Base-by-base conservation (phyloP, 2,797 vertebrate species). In the Poeciliopsis gracilis region DNA sequence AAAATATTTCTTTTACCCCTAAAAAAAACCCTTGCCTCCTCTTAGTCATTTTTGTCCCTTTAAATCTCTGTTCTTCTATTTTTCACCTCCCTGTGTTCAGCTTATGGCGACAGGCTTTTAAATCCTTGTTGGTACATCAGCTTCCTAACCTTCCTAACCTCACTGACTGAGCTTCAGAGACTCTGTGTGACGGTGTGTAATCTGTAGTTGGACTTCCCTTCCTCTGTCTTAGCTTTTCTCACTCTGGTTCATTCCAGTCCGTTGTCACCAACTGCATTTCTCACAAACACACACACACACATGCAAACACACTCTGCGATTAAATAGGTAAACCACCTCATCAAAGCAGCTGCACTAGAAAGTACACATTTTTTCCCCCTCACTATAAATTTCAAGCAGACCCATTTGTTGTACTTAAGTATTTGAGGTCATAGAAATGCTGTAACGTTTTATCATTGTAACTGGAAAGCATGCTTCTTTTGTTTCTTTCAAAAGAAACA, bases 61-160 rank as follows among this genome's bases (percentile, higher is more conserved):
- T 70, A 73, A 63, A 59, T 76, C 53, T 77, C 57, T 41, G 46
- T 33, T 61, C 77, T 76, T 88, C 73, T 77, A 36, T 84, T 86
- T 86, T 78, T 73, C 84, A 72, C 74, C 80, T 86, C 84, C 80
- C 73, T 76, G 78, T 79, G 80, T 84, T 80, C 89, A 88, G 84
- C 78, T 80, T 79, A 85, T 79, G 73, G 81, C 79, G 81, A 45
- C 33, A 76, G 77, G 81, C 87, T 89, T 90, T 91, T 87, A 82
- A 91, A 86, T 80, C 84, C 82, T 88, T 86, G 86, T 89, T 90
- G 85, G 86, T 86, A 85, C 87, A 88, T 87, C 82, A 87, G 86
- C 83, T 83, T 86, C 73, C 76, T 90, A 86, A 92, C 92, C 88
- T 83, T 74, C 28, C 66, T 81, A 84, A 87, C 89, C 87, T 83